phyloP scores from a whole-genome alignment of 2,797 vertebrate genomes.

The Steatocranus sp. region DNA sequence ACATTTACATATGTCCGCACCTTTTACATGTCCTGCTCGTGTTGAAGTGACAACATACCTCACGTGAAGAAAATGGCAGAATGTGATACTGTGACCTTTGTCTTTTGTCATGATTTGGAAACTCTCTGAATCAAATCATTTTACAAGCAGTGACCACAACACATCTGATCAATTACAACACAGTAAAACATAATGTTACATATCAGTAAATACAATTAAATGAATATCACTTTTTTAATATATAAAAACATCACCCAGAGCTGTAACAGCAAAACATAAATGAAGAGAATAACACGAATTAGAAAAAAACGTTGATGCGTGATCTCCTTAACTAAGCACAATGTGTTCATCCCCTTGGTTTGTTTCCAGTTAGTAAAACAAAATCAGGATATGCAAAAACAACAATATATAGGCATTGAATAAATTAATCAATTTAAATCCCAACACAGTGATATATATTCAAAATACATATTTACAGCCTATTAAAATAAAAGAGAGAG shows the following conservation, averaged over 20 bases:
- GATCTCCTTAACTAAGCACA: conserved; percentile 29
- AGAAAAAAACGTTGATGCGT: conserved; percentile 40
- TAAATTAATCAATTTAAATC: conserved; percentile 78
- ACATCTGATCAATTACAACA: conserved; percentile 59
- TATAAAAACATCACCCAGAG: conserved; percentile 44
- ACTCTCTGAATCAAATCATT: conserved; percentile 52
- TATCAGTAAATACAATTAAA: conserved; percentile 63
- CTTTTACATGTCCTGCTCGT: neutral
- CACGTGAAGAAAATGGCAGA: neutral
- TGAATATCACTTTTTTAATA: conserved; percentile 26
- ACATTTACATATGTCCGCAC: neutral
- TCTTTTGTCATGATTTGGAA: conserved; percentile 71
- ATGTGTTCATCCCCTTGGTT: conserved; percentile 37
- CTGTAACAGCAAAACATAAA: conserved; percentile 46
- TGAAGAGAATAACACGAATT: conserved; percentile 42
- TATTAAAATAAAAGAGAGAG: conserved; percentile 32
- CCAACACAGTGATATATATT: conserved; percentile 70
- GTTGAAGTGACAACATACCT: neutral
- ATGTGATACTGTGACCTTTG: conserved; percentile 11
- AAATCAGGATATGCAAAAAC: conserved; percentile 57
- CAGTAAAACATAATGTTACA: conserved; percentile 57
- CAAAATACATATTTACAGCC: conserved; percentile 78
- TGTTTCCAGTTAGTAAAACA: conserved; percentile 70
- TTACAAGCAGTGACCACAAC: conserved; percentile 63
- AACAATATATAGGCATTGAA: conserved; percentile 76